Conservation (phyloP, 2,888 invertebrate genomes). For the Autographa gamma region DNA sequence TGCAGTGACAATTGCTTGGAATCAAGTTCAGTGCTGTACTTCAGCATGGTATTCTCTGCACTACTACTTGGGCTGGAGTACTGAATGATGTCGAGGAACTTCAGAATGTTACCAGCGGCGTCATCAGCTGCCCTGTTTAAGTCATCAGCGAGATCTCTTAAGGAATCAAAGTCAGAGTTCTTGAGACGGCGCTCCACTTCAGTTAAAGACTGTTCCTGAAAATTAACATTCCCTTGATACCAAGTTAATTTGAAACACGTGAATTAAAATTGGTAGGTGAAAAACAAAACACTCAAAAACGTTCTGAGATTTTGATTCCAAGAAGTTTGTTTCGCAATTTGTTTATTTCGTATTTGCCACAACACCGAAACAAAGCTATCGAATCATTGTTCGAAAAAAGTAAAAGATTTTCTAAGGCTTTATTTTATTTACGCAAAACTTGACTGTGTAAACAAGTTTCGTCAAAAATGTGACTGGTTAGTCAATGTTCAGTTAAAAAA, state of each 20-base stretch:
- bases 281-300: background rate
- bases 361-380: no score
- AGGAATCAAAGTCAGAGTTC: conserved; percentile 56
- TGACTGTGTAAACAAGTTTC: no score
- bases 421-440: no score
- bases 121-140: conserved; percentile 67
- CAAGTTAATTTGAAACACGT: background rate
- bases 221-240: background rate
- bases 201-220: conserved; percentile 62
- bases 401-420: no score
- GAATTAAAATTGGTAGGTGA: background rate
- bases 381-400: no score
- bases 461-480: no score
- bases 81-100: conserved; percentile 70
- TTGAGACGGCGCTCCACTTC: conserved; percentile 67
- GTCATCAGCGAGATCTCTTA: conserved; percentile 63
- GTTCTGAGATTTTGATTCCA: no score
- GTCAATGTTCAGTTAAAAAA: no score
- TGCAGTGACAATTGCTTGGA: conserved; percentile 72
- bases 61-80: conserved; percentile 42
- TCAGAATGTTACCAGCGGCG: conserved; percentile 65
- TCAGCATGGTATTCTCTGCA: conserved; percentile 48
- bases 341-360: background rate
- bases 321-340: background rate
- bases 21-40: conserved; percentile 73